Conservation (phyloP, 1,140 invertebrate species). For the Drosophila pruinosa region DNA sequence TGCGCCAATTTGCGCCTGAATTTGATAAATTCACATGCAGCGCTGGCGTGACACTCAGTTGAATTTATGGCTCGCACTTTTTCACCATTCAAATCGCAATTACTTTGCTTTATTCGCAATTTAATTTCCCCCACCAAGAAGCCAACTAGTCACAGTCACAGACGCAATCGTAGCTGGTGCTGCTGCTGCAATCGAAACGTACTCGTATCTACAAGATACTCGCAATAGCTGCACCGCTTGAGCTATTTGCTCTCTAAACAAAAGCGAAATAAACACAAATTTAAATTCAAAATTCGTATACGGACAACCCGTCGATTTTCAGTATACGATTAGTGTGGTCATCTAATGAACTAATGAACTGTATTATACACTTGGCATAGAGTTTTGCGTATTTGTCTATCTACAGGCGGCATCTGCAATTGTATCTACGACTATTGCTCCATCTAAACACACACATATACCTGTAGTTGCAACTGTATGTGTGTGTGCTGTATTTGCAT, state of each 20-base stretch:
- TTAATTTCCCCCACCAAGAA: slow-evolving; percentile 45
- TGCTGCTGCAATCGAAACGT: slow-evolving; percentile 28
- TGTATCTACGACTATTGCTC: slow-evolving; percentile 10
- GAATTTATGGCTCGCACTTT: slow-evolving; percentile 76
- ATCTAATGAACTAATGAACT: slow-evolving; percentile 31
- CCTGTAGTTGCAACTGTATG: slow-evolving; percentile 17
- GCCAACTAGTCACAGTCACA: background rate
- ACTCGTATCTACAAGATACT: slow-evolving; percentile 51
- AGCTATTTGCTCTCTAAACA: slow-evolving; percentile 63
- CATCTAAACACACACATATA: slow-evolving; percentile 1
- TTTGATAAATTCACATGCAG: slow-evolving; percentile 80
- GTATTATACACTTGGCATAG: background rate
- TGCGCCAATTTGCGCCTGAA: slow-evolving; percentile 78
- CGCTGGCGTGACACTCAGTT: slow-evolving; percentile 71
- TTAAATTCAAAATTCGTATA: background rate
- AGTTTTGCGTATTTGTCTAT: slow-evolving; percentile 34
- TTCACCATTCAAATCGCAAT: slow-evolving; percentile 81
- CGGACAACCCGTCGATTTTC: slow-evolving; percentile 7
- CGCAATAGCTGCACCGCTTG: slow-evolving; percentile 30
- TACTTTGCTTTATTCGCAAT: slow-evolving; percentile 80
- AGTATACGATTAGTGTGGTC: slow-evolving; percentile 47
- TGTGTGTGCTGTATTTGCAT: slow-evolving; percentile 59
- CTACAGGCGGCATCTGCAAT: slow-evolving; percentile 19
- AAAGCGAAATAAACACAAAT: slow-evolving; percentile 55
- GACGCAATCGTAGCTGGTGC: background rate